Base-by-base conservation (phyloP, 1,140 invertebrate genomes). In the Drosophila insularis region DNA sequence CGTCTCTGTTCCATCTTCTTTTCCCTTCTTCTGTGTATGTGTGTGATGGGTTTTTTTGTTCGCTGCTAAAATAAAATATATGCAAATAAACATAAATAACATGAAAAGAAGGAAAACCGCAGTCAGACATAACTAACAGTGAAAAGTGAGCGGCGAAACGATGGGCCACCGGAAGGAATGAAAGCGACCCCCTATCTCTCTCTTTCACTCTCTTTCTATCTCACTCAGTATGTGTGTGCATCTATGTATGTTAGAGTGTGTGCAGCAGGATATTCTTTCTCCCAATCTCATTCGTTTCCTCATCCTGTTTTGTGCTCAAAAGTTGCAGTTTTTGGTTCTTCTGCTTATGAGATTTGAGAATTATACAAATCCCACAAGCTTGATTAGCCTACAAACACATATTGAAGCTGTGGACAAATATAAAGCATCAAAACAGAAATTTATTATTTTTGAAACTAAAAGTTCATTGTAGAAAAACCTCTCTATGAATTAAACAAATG, bases 41-140 rank as follows among this genome's bases (percentile, higher is more conserved):
- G 43, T 50, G 17, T 21, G 17, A 21, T 1, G 14, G 43, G 21
- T 50, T 50, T 19, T 67, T 66, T 11, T 37, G 11, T 37, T 63
- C 59, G 27, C 55, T 46, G 65, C 54, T 62, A 63, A 76, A 69
- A 71, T 63, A 80, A 75, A 78, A 73, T 73, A 64, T 66, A 79
- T 79, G 77, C 66, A 77, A 81, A 86, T 75, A 72, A 78, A 72
- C 78, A 75, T 87, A 86, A 87, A 86, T 87, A 86, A 87, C 75
- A 67, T 71, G 68, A 63, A 86, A 81, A 78, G 82, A 75, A 78
- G 72, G 39, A 75, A 76, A 80, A 31, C 82, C 79, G 84, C 81
- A 72, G 81, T 74, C 81, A 81, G 79, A 86, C 75, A 87, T 87
- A 86, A 87, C 81, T 87, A 86, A 87, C 78, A 81, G 71, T 86